Evolutionary conservation across 1,140 invertebrate genomes (phyloP), one percentile per base, ranked within the genome.

Genomic region (Melitaea cinxia): DNA sequence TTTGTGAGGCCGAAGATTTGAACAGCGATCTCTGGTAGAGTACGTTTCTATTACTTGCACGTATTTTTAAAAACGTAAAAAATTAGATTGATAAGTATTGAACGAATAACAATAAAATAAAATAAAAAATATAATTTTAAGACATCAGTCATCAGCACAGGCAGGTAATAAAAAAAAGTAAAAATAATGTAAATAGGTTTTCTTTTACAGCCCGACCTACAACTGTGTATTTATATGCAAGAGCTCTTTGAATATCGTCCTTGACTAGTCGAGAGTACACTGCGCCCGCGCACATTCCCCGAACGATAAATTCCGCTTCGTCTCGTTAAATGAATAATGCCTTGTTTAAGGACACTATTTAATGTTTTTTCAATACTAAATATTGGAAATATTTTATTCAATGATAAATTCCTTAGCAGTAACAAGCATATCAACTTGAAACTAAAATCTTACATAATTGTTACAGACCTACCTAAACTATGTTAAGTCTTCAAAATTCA

Each of bases 211-310:
- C 42, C 42, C 12, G 42, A 21, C 21, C 42, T 47, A 47, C 42
- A 7, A 47, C 14, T 47, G 42, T 23, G 23, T 47, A 47, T 45
- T 4, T 47, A 4, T 19, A 21, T 12, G 42, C 42, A 23, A 23
- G 17, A n/a, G 42, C 42, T 9, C 17, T 17, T 17, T 26, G 15
- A 45, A 17, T 19, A 23, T 12, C 19, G 49, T 54, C 61, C 61
- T 64, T 64, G 61, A 45, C 26, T 17, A 47, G 45, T 28, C 26
- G 17, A 42, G 59, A 53, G 35, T 35, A 12, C 37, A 42, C 49
- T 53, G 55, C 63, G 47, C 63, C 63, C 21, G 56, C 47, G 55
- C 35, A 65, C 63, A 65, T 65, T 65, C 63, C 56, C 63, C 49
- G 49, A 28, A 47, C 30, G 6, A 47, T 23, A 21, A 24, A 54